Evolutionary conservation across 35 echinoderm and acorn worm genomes (phyloP).

Genomic region (Heliocidaris erythrogramma): DNA sequence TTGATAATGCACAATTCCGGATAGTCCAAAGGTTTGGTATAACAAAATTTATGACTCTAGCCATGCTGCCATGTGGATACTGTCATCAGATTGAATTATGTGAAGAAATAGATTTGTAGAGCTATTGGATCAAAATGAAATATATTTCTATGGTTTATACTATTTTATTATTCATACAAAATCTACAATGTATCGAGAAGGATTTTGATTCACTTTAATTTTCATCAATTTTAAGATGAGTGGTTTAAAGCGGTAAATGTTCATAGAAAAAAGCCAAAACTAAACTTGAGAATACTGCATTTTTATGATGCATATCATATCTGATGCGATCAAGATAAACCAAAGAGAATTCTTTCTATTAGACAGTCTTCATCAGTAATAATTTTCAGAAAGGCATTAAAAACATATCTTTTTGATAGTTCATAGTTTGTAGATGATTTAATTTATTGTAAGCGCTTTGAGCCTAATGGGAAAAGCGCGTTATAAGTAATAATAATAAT

Average conservation of each 20-base stretch:
- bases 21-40: too few relatives aligned
- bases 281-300: background rate
- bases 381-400: too few relatives aligned
- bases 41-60: too few relatives aligned
- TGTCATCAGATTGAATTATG: background rate
- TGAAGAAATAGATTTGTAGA: background rate
- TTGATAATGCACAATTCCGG: background rate
- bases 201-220: background rate
- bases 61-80: background rate
- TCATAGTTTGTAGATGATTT: too few relatives aligned
- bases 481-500: too few relatives aligned
- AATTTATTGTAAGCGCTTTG: too few relatives aligned
- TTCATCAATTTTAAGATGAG: too few relatives aligned
- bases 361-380: too few relatives aligned
- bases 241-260: too few relatives aligned
- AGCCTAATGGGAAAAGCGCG: too few relatives aligned
- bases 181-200: background rate
- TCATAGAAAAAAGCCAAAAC: too few relatives aligned
- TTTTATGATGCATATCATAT: background rate
- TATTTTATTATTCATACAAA: background rate
- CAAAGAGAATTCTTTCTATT: background rate
- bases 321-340: background rate
- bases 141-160: background rate
- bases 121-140: background rate
- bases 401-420: too few relatives aligned